These are phyloP conservation scores for Porites australiensis DNA, from an alignment of 64 coral and sea anemone species.

Conservation along the genomic window DNA sequence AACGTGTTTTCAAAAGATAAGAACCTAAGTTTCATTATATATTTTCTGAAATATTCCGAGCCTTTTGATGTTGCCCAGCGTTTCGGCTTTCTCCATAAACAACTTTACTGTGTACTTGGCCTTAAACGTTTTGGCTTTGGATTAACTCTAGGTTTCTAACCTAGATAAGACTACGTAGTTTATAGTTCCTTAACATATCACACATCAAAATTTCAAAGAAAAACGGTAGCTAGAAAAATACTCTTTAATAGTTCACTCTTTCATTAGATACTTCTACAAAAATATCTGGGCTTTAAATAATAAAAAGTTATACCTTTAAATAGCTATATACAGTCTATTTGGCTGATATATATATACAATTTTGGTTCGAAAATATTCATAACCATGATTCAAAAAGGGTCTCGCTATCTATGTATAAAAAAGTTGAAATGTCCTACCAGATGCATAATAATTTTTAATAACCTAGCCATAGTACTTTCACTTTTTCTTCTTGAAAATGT, in stretches of 20 bases:
- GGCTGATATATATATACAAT: not conserved
- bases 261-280: not conserved
- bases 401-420: not conserved
- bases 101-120: too few species aligned
- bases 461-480: not conserved
- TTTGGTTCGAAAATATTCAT: not conserved
- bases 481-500: slow-evolving; percentile 58
- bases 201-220: not conserved
- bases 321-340: not conserved
- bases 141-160: too few species aligned
- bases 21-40: too few species aligned
- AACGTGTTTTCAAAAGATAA: too few species aligned
- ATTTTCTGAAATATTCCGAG: too few species aligned
- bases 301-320: slow-evolving; percentile 23
- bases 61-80: too few species aligned
- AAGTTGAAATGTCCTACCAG: not conserved
- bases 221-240: not conserved
- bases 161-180: too few species aligned
- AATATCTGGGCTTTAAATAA: slow-evolving; percentile 21
- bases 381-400: not conserved
- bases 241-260: slow-evolving; percentile 8
- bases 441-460: not conserved
- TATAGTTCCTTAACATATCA: too few species aligned
- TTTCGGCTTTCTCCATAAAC: too few species aligned
- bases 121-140: too few species aligned